Base-by-base conservation (phyloP, 2,113 vertebrate species). In the Stegastes partitus region DNA sequence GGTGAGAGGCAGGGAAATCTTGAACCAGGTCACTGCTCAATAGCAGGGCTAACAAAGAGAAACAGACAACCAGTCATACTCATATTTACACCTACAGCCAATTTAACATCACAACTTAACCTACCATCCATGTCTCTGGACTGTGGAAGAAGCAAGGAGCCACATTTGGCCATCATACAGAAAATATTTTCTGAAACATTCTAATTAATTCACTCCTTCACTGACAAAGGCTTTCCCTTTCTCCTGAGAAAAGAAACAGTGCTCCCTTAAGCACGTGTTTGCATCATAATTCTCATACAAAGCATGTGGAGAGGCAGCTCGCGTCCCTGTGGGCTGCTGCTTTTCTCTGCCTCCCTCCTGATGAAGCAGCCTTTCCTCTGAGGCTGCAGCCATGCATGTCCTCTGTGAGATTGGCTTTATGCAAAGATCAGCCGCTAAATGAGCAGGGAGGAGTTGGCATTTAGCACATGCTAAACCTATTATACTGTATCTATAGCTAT, bases 371-470 rank as follows among this genome's bases (percentile, higher is more conserved):
- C 23, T 62, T 37, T 26, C 56, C 25, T 68, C 49, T 39, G 49
- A 39, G 70, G 56, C 49, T 81, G 18, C 42, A 74, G 50, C 42
- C 64, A 44, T 68, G 78, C 64, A 44, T 74, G 64, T 68, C 58
- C 59, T 63, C 59, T 63, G 70, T 44, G 70, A 74, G 49, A 55
- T 26, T 54, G 31, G 50, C 65, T 68, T 68, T 68, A 68, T 68
- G 53, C 65, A 68, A 55, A 68, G 50, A 68, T 68, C 65, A 68
- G 50, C 65, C 11, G 0, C 65, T 55, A 55, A 74, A 74, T 34
- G 58, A 63, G 70, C 49, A 54, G 49, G 49, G 31, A 50, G 58
- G 70, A 74, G 70, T 63, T 74, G 70, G 59, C 70, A 74, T 64
- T 74, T 74, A 74, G 58, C 58, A 74, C 58, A 63, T 28, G 47